phyloP scores from a whole-genome alignment of 2,113 vertebrate genomes.

The Mugil cephalus region DNA sequence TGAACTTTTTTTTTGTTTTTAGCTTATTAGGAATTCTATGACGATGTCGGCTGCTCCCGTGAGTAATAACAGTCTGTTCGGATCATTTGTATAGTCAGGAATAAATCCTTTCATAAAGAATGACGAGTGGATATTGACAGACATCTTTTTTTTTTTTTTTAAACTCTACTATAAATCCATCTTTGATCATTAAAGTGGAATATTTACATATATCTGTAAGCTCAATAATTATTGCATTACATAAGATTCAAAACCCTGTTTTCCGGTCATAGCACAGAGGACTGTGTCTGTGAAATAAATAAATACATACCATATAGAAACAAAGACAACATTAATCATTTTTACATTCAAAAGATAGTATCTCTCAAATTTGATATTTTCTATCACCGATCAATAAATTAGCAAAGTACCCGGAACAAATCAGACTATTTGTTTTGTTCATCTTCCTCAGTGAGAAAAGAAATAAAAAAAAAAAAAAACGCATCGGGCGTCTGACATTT shows the following conservation, averaged over 20 bases:
- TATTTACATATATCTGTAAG: constrained; percentile 68
- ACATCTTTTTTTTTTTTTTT: constrained; percentile 39
- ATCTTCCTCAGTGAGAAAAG: neutral
- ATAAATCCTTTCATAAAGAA: constrained; percentile 26
- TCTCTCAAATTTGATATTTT: constrained; percentile 32
- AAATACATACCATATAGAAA: constrained; percentile 51
- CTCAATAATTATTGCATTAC: constrained; percentile 80
- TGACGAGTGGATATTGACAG: constrained; percentile 13
- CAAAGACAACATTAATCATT: constrained; percentile 32
- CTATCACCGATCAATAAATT: constrained; percentile 52
- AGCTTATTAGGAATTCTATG: neutral
- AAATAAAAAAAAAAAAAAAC: neutral
- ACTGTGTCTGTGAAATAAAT: constrained; percentile 55
- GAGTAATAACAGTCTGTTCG: constrained; percentile 54
- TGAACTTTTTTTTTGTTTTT: neutral
- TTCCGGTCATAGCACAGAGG: constrained; percentile 51
- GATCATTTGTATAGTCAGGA: constrained; percentile 19
- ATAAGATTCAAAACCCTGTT: constrained; percentile 73
- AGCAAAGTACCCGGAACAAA: constrained; percentile 49
- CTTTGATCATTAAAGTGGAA: constrained; percentile 59
- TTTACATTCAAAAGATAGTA: constrained; percentile 67
- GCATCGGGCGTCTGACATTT: constrained; percentile 34
- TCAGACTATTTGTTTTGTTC: constrained; percentile 16
- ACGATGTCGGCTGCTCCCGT: constrained; percentile 1
- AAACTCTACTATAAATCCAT: constrained; percentile 55